Conservation (phyloP, 1,140 invertebrate genomes). For the Drosophila sp. region DNA sequence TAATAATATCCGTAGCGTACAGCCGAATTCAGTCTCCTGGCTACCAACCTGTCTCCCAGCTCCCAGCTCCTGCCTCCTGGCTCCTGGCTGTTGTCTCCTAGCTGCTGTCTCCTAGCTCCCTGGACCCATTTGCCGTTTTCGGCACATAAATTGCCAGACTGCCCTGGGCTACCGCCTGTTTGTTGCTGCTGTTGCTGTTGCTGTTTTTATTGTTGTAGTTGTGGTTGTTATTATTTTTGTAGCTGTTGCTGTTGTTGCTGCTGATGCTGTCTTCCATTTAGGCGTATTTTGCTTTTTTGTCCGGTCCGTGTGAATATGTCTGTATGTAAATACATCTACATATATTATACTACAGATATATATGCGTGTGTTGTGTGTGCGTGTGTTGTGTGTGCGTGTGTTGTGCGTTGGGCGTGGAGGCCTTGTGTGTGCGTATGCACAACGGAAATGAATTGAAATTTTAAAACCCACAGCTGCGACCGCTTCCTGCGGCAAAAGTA, state of each 20-base stretch:
- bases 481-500: slow-evolving; percentile 81
- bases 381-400: slow-evolving; percentile 15
- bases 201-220: slow-evolving; percentile 13
- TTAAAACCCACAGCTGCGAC: slow-evolving; percentile 82
- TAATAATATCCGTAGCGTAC: slow-evolving; percentile 19
- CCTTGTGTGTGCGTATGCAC: slow-evolving; percentile 59
- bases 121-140: slow-evolving; percentile 54
- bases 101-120: background rate
- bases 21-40: slow-evolving; percentile 8
- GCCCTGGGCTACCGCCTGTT: slow-evolving; percentile 23
- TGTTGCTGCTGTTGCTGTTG: slow-evolving; percentile 48
- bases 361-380: slow-evolving; percentile 4
- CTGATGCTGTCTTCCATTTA: slow-evolving; percentile 71
- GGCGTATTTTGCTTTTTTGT: slow-evolving; percentile 60
- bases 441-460: slow-evolving; percentile 83
- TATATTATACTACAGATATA: slow-evolving; percentile 20
- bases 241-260: slow-evolving; percentile 26
- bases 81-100: slow-evolving; percentile 1
- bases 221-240: slow-evolving; percentile 16
- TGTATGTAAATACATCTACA: slow-evolving; percentile 10
- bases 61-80: background rate
- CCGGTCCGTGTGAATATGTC: slow-evolving; percentile 13
- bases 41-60: background rate
- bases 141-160: slow-evolving; percentile 59
- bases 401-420: background rate